Conservation (phyloP, 2,888 invertebrate genomes). For the Epistrophella euchroma region DNA sequence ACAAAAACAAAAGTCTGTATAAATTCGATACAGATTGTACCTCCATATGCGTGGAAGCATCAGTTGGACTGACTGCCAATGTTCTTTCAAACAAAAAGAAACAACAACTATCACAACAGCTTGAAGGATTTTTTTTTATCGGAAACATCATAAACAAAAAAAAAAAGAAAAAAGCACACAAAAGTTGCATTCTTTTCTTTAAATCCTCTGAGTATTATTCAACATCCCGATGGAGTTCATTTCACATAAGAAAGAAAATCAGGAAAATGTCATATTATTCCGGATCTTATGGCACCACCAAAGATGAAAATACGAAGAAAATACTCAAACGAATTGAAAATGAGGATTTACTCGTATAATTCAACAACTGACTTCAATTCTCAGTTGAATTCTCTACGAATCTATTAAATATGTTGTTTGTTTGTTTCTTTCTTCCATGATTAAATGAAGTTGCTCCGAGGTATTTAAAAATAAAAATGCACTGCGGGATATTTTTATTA, state of each 20-base stretch:
- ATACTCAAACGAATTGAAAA: slow-evolving; percentile 64
- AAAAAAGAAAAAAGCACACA: slow-evolving; percentile 49
- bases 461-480: slow-evolving; percentile 64
- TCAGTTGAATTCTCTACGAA: slow-evolving; percentile 47
- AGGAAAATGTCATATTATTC: slow-evolving; percentile 72
- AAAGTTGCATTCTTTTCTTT: slow-evolving; percentile 68
- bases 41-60: slow-evolving; percentile 44
- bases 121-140: slow-evolving; percentile 22
- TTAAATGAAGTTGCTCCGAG: slow-evolving; percentile 18
- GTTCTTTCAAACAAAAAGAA: slow-evolving; percentile 31
- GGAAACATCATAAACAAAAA: slow-evolving; percentile 2
- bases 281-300: slow-evolving; percentile 45
- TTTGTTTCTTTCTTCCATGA: slow-evolving; percentile 14
- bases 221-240: slow-evolving; percentile 68
- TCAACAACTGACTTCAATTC: slow-evolving; percentile 64
- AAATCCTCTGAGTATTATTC: slow-evolving; percentile 70
- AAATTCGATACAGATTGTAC: slow-evolving; percentile 65
- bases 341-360: slow-evolving; percentile 67
- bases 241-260: slow-evolving; percentile 68
- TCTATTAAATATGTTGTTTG: slow-evolving; percentile 63
- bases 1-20: slow-evolving; percentile 14
- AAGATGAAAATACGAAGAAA: slow-evolving; percentile 21
- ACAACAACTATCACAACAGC: slow-evolving; percentile 37
- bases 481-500: slow-evolving; percentile 58
- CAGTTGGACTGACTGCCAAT: slow-evolving; percentile 68